phyloP scores from a whole-genome alignment of 2,797 vertebrate genomes.

The Sebastes steindachneri region DNA sequence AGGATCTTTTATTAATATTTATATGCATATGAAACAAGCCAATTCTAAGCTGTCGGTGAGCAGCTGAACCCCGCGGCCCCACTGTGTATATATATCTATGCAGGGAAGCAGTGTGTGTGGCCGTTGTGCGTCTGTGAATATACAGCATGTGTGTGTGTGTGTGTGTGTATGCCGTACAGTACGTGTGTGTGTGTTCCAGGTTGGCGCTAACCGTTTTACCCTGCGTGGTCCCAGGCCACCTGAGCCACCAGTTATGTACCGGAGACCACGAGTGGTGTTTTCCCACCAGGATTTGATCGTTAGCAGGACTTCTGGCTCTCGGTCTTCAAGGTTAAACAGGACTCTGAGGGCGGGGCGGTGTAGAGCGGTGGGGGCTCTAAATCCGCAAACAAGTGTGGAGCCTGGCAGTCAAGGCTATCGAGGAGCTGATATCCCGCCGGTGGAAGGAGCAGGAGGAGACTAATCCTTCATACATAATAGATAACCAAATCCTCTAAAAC shows the following conservation, averaged over 20 bases:
- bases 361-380: constrained; percentile 31
- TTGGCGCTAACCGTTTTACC: constrained; percentile 54
- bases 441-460: constrained; percentile 71
- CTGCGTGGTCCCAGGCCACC: constrained; percentile 52
- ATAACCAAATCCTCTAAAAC: constrained; percentile 85
- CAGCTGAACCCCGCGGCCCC: constrained; percentile 67
- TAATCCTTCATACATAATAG: constrained; percentile 88
- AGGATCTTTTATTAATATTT: constrained; percentile 87
- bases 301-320: constrained; percentile 63
- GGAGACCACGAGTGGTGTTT: constrained; percentile 41
- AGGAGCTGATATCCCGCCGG: constrained; percentile 70
- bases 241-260: constrained; percentile 62
- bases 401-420: constrained; percentile 75
- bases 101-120: constrained; percentile 34
- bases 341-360: constrained; percentile 47
- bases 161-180: background rate
- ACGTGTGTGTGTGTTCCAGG: constrained; percentile 11
- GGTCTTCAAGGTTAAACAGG: constrained; percentile 78
- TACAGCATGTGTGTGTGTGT: constrained; percentile 16
- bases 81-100: constrained; percentile 46
- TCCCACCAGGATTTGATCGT: constrained; percentile 62
- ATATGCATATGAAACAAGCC: constrained; percentile 85
- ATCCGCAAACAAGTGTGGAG: constrained; percentile 73
- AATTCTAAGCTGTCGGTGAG: constrained; percentile 72
- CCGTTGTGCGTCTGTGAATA: constrained; percentile 21